Percentiles rank a stretch among this genome's conserved stretches.
Conservation (phyloP, 2,888 invertebrate genomes). For the Epsilonema sp. region DNA sequence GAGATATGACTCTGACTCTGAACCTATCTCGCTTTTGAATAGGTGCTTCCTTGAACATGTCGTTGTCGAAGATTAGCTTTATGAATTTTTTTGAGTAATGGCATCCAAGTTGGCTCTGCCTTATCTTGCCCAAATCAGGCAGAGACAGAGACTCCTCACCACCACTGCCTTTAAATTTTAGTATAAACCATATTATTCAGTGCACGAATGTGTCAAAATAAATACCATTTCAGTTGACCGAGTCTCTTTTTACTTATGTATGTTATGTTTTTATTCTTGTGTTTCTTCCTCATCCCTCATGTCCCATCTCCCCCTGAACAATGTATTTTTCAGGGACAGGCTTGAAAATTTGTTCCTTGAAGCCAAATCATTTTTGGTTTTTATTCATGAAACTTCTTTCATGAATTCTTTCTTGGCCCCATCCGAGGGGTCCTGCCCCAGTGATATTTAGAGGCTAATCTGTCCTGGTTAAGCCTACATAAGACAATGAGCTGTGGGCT, state of each 20-base stretch:
- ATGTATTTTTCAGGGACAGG: slow-evolving; percentile 32
- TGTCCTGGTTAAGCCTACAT: slow-evolving; percentile 28
- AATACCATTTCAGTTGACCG: too few relatives aligned
- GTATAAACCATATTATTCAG: too few relatives aligned
- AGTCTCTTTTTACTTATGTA: too few relatives aligned
- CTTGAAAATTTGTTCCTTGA: slow-evolving; percentile 24
- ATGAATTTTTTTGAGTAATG: slow-evolving; percentile 29
- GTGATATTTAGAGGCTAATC: slow-evolving; percentile 15
- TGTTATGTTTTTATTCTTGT: too few relatives aligned
- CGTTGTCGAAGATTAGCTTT: slow-evolving; percentile 32
- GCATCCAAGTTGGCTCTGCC: too few relatives aligned
- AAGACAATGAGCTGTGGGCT: too few relatives aligned
- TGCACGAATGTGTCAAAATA: too few relatives aligned
- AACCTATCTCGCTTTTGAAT: slow-evolving; percentile 31
- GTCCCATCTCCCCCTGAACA: slow-evolving; percentile 32
- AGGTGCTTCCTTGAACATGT: slow-evolving; percentile 34
- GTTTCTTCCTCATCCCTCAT: slow-evolving; percentile 25
- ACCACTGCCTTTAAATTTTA: too few relatives aligned
- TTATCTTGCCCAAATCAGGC: too few relatives aligned
- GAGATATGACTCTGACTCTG: too few relatives aligned
- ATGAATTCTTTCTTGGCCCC: slow-evolving; percentile 30
- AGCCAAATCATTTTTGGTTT: slow-evolving; percentile 34
- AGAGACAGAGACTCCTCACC: too few relatives aligned
- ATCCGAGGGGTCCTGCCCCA: slow-evolving; percentile 12
- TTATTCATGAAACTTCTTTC: slow-evolving; percentile 35